Conservation (phyloP, 2,797 vertebrate genomes). For the Catamblyrhynchus diadema region DNA sequence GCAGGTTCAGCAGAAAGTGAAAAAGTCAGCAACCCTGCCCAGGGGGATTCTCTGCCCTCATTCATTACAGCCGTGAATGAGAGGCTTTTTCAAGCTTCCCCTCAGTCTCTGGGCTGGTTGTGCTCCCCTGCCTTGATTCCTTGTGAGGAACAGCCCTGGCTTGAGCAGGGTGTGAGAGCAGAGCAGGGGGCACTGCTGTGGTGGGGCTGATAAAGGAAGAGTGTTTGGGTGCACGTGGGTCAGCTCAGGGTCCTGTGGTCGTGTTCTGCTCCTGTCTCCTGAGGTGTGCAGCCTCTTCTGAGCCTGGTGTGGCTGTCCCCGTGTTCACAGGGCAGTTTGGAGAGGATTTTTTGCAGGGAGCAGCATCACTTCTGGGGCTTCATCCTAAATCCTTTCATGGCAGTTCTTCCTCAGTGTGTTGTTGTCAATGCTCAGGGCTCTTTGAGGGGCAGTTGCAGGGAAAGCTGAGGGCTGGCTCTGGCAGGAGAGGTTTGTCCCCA, state of each 20-base stretch:
- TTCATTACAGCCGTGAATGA: neutral
- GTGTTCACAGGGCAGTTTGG: accelerated
- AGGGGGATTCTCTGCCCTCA: neutral
- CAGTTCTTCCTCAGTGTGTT: accelerated
- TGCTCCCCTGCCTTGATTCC: neutral
- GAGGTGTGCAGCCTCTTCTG: neutral
- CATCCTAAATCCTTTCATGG: neutral
- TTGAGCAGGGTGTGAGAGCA: neutral
- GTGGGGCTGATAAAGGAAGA: neutral
- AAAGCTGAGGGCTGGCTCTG: neutral
- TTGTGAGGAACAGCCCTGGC: neutral
- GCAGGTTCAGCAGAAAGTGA: neutral
- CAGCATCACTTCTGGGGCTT: neutral
- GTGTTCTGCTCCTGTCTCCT: neutral
- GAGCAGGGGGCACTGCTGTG: neutral
- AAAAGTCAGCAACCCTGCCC: neutral
- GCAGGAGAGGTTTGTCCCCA: neutral
- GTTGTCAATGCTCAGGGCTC: accelerated
- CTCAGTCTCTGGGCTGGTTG: neutral
- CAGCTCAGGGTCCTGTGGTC: neutral
- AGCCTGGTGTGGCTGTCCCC: neutral
- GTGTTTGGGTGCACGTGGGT: accelerated
- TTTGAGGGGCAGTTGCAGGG: neutral
- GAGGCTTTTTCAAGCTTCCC: neutral
- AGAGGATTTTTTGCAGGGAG: neutral